Evolutionary conservation across 1,140 invertebrate genomes (phyloP).

Genomic region (Teleogryllus occipitalis): DNA sequence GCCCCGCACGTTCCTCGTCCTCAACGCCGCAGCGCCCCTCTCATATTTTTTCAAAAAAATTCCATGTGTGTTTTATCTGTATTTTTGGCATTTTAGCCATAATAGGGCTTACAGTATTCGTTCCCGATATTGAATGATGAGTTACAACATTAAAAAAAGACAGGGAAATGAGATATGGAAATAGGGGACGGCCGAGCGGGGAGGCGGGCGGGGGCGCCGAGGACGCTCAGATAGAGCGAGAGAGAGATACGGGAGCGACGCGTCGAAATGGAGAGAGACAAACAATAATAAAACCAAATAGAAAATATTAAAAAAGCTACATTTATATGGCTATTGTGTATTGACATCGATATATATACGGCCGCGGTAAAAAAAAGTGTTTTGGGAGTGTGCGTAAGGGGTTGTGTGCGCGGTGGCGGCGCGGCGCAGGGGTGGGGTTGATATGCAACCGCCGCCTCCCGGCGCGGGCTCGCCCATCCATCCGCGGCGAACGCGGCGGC

Average conservation of each 20-base stretch:
- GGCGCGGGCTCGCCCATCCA: too few species aligned
- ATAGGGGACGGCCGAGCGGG: not conserved
- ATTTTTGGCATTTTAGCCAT: slow-evolving; percentile 5
- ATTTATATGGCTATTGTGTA: slow-evolving; percentile 5
- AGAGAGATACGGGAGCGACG: not conserved
- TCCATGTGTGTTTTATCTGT: slow-evolving; percentile 4
- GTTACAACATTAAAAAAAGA: slow-evolving; percentile 6
- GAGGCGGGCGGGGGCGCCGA: not conserved
- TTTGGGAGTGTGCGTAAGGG: not conserved
- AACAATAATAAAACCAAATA: not conserved
- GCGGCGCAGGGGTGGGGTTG: too few species aligned
- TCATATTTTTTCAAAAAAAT: slow-evolving; percentile 2
- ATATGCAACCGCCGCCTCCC: not conserved
- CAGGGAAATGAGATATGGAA: slow-evolving; percentile 4
- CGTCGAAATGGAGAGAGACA: not conserved
- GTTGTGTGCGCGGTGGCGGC: not conserved
- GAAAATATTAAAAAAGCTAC: slow-evolving; percentile 6
- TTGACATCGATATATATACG: slow-evolving; percentile 5
- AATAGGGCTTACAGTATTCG: slow-evolving; percentile 4
- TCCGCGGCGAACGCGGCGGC: not conserved
- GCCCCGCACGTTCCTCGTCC: too few species aligned
- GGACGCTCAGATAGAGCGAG: not conserved
- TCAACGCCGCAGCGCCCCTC: too few species aligned
- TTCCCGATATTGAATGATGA: slow-evolving; percentile 4
- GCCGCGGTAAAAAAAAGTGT: not conserved